phyloP scores from a whole-genome alignment of 2,797 vertebrate genomes.

The Podargus strigoides region DNA sequence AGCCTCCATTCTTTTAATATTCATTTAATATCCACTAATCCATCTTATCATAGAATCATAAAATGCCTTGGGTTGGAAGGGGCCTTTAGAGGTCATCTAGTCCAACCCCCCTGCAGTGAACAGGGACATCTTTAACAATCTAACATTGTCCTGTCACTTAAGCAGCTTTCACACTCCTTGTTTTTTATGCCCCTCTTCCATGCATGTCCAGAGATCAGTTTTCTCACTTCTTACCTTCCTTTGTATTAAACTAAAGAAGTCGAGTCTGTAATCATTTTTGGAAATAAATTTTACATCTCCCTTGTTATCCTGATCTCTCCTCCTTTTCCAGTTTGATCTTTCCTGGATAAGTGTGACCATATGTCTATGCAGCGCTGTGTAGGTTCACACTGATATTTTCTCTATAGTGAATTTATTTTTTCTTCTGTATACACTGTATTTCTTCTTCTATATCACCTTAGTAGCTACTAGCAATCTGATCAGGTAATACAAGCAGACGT shows the following conservation, averaged over 20 bases:
- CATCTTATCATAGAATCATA: too few species aligned
- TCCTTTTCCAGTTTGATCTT: background rate
- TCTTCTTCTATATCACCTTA: background rate
- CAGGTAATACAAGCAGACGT: background rate
- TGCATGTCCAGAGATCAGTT: background rate
- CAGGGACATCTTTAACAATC: too few species aligned
- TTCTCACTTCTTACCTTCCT: background rate
- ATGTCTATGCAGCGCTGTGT: background rate
- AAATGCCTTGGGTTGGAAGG: too few species aligned
- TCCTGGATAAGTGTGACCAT: background rate
- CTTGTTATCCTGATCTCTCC: background rate
- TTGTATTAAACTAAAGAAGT: background rate
- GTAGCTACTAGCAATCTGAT: background rate
- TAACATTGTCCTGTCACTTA: too few species aligned
- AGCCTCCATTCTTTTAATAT: background rate
- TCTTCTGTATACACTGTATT: background rate
- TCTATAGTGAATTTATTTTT: background rate
- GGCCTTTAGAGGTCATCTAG: too few species aligned
- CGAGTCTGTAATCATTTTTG: background rate
- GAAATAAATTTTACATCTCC: background rate
- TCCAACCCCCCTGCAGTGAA: too few species aligned
- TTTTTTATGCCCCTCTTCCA: background rate
- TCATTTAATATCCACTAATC: background rate
- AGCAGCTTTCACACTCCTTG: background rate
- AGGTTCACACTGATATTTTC: background rate